phyloP scores from a whole-genome alignment of 2,797 vertebrate species.

The Halcyon badia region DNA sequence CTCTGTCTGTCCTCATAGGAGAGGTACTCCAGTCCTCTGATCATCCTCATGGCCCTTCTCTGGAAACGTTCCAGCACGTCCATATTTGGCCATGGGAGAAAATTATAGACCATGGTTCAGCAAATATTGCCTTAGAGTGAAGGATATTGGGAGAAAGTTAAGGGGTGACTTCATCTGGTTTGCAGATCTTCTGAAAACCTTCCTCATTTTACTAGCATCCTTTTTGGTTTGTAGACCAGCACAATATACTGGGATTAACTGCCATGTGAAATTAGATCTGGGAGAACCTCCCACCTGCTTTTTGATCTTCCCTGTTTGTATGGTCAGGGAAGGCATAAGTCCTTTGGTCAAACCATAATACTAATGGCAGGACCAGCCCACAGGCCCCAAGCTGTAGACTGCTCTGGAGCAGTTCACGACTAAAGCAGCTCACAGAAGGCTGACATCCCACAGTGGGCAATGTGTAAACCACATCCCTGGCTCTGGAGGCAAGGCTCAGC shows the following conservation, averaged over 20 bases:
- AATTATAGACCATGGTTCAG: neutral
- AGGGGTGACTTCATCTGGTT: neutral
- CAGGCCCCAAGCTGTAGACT: fast-evolving
- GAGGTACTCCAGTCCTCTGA: no score
- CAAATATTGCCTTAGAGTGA: neutral
- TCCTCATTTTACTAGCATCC: neutral
- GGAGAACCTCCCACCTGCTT: neutral
- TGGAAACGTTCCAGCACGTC: no score
- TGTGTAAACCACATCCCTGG: fast-evolving
- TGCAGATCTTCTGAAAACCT: neutral
- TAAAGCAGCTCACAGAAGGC: neutral
- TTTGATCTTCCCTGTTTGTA: neutral
- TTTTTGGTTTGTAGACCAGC: neutral
- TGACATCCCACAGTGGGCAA: fast-evolving
- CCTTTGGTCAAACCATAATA: neutral
- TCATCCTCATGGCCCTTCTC: no score
- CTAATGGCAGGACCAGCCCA: neutral
- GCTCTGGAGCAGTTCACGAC: neutral
- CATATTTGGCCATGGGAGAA: fast-evolving
- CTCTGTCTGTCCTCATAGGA: no score
- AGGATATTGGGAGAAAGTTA: neutral
- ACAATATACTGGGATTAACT: neutral
- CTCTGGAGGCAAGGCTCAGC: neutral
- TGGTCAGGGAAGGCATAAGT: neutral
- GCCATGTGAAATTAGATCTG: fast-evolving